These are phyloP conservation scores for Serinus canaria DNA, from an alignment of 2,113 vertebrate genomes.

Conservation along the genomic window DNA sequence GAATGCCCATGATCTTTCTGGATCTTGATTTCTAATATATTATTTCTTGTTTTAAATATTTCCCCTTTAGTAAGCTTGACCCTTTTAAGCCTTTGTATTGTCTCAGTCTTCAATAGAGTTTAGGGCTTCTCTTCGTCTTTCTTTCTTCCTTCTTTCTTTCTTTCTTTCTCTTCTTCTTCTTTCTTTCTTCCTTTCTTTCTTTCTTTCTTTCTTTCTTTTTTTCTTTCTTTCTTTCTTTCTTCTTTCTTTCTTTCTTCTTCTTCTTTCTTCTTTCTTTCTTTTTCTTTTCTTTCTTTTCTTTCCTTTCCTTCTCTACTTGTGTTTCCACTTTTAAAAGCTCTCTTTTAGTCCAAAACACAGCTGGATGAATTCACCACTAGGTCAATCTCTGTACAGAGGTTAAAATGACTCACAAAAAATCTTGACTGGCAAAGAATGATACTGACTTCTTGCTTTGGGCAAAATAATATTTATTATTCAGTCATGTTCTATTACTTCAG, in stretches of 20 bases:
- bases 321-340: neutral
- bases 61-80: neutral
- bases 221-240: no score
- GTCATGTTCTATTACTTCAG: neutral
- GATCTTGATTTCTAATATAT: neutral
- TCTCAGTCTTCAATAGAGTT: neutral
- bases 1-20: neutral
- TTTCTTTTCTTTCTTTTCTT: no score
- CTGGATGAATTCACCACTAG: neutral
- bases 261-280: no score
- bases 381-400: neutral
- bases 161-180: no score
- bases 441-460: neutral
- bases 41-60: neutral
- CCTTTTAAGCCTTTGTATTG: neutral
- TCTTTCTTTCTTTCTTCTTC: no score
- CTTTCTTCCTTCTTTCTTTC: neutral
- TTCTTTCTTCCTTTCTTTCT: no score
- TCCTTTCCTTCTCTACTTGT: neutral
- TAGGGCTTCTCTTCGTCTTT: neutral
- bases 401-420: neutral
- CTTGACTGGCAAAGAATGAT: neutral
- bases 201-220: no score
- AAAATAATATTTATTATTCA: neutral
- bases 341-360: neutral